phyloP scores from a whole-genome alignment of 2,797 vertebrate genomes.

The Pseudopleuronectes americanus region DNA sequence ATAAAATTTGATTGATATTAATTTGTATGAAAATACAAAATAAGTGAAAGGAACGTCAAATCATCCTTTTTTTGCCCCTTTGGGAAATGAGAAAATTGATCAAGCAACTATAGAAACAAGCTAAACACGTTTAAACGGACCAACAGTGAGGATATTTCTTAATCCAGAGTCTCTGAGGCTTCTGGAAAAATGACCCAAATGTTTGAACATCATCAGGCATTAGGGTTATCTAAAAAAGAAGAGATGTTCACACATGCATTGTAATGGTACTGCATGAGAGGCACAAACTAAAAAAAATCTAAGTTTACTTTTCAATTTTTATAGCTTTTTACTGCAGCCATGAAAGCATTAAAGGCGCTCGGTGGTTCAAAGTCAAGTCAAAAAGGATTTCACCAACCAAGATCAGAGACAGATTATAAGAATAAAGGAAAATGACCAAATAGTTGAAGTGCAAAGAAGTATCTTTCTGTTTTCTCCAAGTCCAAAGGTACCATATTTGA shows the following conservation, averaged over 20 bases:
- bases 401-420: slow-evolving; percentile 24
- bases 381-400: slow-evolving; percentile 14
- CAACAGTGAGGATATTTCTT: not conserved
- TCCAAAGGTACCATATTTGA: slow-evolving; percentile 13
- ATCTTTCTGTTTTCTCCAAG: slow-evolving; percentile 24
- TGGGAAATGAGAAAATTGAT: not conserved
- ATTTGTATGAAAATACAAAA: no score
- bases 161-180: not conserved
- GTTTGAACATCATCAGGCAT: no score
- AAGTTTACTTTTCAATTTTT: slow-evolving; percentile 10
- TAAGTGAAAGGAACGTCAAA: no score
- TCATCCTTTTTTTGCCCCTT: no score
- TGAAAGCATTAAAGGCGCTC: not conserved
- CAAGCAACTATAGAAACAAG: not conserved
- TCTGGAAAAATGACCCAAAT: no score
- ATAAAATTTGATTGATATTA: no score
- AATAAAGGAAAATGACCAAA: slow-evolving; percentile 32
- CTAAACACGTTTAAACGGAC: no score
- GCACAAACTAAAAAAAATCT: slow-evolving; percentile 11
- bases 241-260: no score
- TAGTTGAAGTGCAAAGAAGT: slow-evolving; percentile 52
- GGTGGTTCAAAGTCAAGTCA: slow-evolving; percentile 23
- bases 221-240: no score
- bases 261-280: not conserved
- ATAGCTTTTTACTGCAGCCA: not conserved